phyloP scores from a whole-genome alignment of 2,113 vertebrate genomes.

The Pavo muticus region DNA sequence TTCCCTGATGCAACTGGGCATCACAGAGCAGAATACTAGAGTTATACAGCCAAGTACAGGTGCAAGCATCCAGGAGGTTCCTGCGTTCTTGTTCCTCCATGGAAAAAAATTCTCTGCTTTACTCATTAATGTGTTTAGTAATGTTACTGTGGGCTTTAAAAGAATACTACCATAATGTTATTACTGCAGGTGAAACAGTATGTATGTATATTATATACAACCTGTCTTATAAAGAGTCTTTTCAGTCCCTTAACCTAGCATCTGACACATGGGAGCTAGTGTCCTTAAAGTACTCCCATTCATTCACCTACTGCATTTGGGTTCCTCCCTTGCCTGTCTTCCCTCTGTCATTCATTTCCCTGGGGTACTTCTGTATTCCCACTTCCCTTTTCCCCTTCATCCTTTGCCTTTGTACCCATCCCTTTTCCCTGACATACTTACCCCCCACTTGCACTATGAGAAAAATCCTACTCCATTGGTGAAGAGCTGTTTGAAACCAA shows the following conservation, averaged over 20 bases:
- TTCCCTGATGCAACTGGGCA: neutral
- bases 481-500: neutral
- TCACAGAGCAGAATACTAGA: neutral
- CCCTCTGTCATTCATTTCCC: neutral
- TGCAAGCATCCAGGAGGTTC: neutral
- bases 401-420: neutral
- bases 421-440: neutral
- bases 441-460: neutral
- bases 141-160: neutral
- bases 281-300: neutral
- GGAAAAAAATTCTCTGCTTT: neutral
- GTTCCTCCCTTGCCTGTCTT: neutral
- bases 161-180: neutral
- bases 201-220: neutral
- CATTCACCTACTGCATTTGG: neutral
- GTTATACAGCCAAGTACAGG: accelerated
- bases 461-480: neutral
- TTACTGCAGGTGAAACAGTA: neutral
- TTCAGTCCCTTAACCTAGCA: neutral
- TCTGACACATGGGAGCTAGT: neutral
- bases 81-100: neutral
- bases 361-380: neutral
- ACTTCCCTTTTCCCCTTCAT: neutral
- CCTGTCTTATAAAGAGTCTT: neutral
- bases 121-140: accelerated